A percentile compares a stretch with the other conserved stretches of the same genome.
phyloP scores from a whole-genome alignment of 2,797 vertebrate species.

The Sciurus carolinensis region DNA sequence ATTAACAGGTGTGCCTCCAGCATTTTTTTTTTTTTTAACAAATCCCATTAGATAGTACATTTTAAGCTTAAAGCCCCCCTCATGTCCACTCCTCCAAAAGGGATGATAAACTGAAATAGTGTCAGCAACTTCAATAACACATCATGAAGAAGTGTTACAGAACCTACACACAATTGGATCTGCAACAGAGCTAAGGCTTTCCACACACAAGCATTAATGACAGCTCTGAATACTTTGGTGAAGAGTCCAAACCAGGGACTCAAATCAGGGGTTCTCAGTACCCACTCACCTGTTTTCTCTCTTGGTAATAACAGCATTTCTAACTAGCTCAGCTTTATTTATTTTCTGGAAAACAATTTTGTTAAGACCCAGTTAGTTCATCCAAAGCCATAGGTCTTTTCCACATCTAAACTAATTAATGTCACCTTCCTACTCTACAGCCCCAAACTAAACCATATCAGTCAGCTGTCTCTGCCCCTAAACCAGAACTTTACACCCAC shows the following conservation, averaged over 20 bases:
- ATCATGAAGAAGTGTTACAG: neutral
- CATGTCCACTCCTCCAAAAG: constrained; percentile 20
- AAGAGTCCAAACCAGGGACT: neutral
- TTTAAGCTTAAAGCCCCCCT: constrained; percentile 51
- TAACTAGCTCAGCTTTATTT: constrained; percentile 39
- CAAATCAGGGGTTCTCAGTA: neutral
- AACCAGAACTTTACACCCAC: neutral
- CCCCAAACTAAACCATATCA: neutral
- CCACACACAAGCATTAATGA: neutral
- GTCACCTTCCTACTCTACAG: neutral
- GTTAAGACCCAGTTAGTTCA: neutral
- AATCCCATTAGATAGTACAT: constrained; percentile 31
- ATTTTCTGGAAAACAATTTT: constrained; percentile 48
- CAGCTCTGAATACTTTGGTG: neutral
- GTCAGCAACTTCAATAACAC: constrained; percentile 5
- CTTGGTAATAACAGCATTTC: neutral
- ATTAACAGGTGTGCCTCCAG: neutral
- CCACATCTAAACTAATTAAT: neutral
- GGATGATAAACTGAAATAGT: constrained; percentile 36
- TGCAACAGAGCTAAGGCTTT: neutral
- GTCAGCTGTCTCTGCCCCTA: neutral
- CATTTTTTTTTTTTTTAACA: neutral
- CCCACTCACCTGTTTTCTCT: neutral
- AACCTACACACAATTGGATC: neutral
- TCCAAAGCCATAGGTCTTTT: neutral